Evolutionary conservation across 2,113 vertebrate species (phyloP), one percentile per base, ranked within the genome.

Genomic region (Triplophysa rosa): DNA sequence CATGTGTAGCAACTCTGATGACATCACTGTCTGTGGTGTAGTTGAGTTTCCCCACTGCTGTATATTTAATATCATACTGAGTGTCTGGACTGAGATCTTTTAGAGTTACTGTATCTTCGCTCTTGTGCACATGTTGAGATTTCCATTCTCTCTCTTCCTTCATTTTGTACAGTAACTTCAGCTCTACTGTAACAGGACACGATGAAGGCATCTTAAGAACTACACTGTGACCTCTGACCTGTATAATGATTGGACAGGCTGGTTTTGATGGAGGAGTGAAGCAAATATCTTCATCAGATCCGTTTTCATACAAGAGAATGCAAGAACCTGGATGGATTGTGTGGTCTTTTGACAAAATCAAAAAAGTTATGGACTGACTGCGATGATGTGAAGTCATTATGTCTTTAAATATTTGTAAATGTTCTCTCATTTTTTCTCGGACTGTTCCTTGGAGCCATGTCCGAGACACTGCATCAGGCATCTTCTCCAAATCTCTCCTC

Each of bases 61-160:
- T 42, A 69, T 13, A 72, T 78, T 70, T 82, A 24, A 82, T 13
- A 16, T 82, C 59, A 66, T 82, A 82, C 23, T 24, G 67, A n/a
- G 67, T 71, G 62, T 58, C 29, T 19, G 59, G 10, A 24, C 42
- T 33, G 13, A 82, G 59, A 23, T 64, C n/a, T 21, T 67, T 16
- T 21, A 82, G 45, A 54, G 58, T 77, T 19, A 71, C 21, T 23
- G 3, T 65, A 19, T 64, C 74, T 24, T 42, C 4, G 11, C 58
- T 49, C 29, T n/a, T 29, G 19, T 24, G 16, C 8, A 65, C 49
- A 54, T 58, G 11, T 0, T 42, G 40, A 42, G 8, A 42, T 42
- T 42, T 42, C 65, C 85, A 67, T 14, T 62, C 58, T 4, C 54
- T 37, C 2, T 19, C 23, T 33, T 80, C 67, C 4, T 24, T 3